Evolutionary conservation across 2,113 vertebrate genomes (phyloP).

Genomic region (Podilymbus podiceps): DNA sequence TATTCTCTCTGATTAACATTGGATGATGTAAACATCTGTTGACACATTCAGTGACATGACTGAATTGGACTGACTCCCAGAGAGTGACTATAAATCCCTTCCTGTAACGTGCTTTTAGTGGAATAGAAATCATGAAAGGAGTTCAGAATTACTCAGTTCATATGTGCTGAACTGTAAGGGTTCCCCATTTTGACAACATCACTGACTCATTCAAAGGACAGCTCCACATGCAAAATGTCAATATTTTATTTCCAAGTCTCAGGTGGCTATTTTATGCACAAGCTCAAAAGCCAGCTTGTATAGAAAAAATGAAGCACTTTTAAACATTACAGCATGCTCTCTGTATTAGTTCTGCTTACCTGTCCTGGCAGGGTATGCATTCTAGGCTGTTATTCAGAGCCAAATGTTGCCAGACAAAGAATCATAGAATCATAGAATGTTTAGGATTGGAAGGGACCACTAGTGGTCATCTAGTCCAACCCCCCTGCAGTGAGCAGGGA

Average conservation of each 20-base stretch:
- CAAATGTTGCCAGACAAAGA: not conserved
- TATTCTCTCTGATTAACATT: not conserved
- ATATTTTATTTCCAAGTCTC: not conserved
- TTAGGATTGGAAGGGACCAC: too few relatives aligned
- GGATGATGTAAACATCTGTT: not conserved
- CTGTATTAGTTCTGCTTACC: not conserved
- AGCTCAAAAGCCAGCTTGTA: not conserved
- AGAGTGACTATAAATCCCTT: not conserved
- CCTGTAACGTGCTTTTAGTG: not conserved
- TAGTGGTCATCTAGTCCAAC: too few relatives aligned
- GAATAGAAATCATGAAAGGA: not conserved
- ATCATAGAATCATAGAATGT: too few relatives aligned
- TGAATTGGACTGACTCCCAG: not conserved
- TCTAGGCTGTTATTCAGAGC: not conserved
- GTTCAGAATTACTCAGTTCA: not conserved
- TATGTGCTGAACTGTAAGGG: not conserved
- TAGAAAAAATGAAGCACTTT: not conserved
- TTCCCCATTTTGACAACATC: not conserved
- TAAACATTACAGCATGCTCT: not conserved
- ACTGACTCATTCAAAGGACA: not conserved
- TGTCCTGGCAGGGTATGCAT: not conserved
- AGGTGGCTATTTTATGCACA: not conserved
- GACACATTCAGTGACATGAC: not conserved
- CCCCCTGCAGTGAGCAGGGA: too few relatives aligned
- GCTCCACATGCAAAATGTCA: not conserved